Evolutionary conservation across 2,113 vertebrate genomes (phyloP), one percentile per base, ranked within the genome.

Genomic region (Oenanthe melanoleuca): DNA sequence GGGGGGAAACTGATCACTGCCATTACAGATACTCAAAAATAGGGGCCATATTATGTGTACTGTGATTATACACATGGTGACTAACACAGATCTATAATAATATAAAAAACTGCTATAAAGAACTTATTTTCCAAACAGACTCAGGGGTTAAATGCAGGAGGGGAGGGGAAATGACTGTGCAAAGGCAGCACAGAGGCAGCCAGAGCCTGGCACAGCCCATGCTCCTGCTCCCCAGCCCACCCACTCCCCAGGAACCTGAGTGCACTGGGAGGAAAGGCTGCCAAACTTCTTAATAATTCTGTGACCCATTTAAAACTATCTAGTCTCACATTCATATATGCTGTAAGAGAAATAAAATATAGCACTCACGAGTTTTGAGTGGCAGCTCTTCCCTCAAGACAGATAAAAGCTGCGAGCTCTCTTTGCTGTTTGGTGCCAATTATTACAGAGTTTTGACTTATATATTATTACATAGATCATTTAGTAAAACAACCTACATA

Each of bases 401-500:
- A 8, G 95, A 95, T 95, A 97, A 97, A 95, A 97, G 78, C 78
- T 42, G 83, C 9, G 18, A 72, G 56, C 72, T 97, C 92, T 92
- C 85, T 92, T 80, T 95, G 81, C 93, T 92, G 81, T 92, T 92
- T 95, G 86, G 85, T 93, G 87, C 88, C 91, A 92, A 86, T 92
- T 95, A 92, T 94, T 61, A 60, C 38, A 21, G 75, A 93, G 87
- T 90, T 97, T 92, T 82, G 93, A 95, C 95, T 97, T 96, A 84
- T 83, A 55, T 84, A 95, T 96, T 96, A 96, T 86, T 96, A 96
- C 85, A 29, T 42, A 95, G 92, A 96, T 83, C 94, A 93, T 77
- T 96, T 96, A 96, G 94, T 97, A 94, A 94, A 96, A 95, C 95
- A 95, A 91, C 92, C 88, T 83, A 47, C 81, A 70, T 56, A 33